phyloP scores from a whole-genome alignment of 2,113 vertebrate genomes.

The Centropus unirufus region DNA sequence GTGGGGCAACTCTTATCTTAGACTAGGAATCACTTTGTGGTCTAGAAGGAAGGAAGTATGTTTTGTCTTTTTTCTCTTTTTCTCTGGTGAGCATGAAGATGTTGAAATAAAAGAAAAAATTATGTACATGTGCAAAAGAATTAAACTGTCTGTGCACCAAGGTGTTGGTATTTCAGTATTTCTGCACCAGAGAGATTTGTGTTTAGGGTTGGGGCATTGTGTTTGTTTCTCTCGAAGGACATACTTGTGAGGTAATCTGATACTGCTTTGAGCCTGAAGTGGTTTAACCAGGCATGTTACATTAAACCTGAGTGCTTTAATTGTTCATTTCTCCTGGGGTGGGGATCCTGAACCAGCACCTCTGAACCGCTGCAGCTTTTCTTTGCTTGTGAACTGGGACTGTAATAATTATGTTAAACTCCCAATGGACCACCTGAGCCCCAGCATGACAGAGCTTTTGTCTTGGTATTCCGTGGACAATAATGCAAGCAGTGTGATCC shows the following conservation, averaged over 20 bases:
- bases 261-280: background rate
- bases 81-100: background rate
- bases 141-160: background rate
- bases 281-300: background rate
- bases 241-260: background rate
- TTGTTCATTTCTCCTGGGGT: background rate
- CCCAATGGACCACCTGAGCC: background rate
- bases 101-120: background rate
- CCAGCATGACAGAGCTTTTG: accelerated
- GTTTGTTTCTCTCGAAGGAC: background rate
- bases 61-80: background rate
- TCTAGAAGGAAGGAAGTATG: background rate
- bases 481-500: background rate
- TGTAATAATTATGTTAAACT: background rate
- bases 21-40: background rate
- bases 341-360: background rate
- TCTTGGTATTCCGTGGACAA: accelerated
- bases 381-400: background rate
- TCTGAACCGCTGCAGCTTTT: background rate
- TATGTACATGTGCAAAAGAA: accelerated
- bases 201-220: background rate
- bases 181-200: background rate
- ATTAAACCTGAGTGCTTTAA: background rate
- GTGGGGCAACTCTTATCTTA: background rate
- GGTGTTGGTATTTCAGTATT: background rate